Conservation (phyloP, 2,113 vertebrate species). For the Gallinago media region DNA sequence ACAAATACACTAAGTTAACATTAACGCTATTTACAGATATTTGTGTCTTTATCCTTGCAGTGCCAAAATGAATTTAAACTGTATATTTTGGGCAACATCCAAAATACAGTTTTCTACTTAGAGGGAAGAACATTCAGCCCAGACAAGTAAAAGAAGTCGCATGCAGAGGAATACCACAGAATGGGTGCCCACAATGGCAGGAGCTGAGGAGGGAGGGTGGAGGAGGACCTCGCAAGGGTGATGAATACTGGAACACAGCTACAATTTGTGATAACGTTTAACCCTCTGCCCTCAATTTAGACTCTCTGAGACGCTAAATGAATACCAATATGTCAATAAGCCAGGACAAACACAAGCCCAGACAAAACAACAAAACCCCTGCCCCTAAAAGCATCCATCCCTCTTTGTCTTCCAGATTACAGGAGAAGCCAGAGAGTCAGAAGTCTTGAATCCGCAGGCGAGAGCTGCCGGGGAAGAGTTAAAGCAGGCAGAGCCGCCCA, state of each 20-base stretch:
- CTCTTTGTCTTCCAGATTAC: slow-evolving; percentile 40
- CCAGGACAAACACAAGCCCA: slow-evolving; percentile 52
- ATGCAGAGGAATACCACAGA: background rate
- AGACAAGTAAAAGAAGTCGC: background rate
- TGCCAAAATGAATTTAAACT: background rate
- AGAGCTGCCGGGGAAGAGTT: slow-evolving; percentile 11
- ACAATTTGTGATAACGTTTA: slow-evolving; percentile 73
- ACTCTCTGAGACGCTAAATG: slow-evolving; percentile 54
- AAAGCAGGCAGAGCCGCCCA: background rate
- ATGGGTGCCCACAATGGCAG: background rate
- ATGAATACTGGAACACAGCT: slow-evolving; percentile 69
- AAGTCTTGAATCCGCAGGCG: background rate
- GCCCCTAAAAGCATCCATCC: slow-evolving; percentile 13
- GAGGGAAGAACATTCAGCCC: background rate
- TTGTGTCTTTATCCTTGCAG: background rate
- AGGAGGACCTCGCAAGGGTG: background rate
- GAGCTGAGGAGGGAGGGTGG: background rate
- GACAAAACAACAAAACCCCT: slow-evolving; percentile 48
- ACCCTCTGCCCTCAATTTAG: slow-evolving; percentile 72
- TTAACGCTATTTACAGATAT: background rate
- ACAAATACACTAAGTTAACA: background rate
- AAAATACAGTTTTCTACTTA: background rate
- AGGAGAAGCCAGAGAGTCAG: background rate
- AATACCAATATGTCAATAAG: slow-evolving; percentile 56
- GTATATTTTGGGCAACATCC: background rate